Base-by-base conservation (phyloP, 2,888 invertebrate genomes). In the Lobophora halterata region DNA sequence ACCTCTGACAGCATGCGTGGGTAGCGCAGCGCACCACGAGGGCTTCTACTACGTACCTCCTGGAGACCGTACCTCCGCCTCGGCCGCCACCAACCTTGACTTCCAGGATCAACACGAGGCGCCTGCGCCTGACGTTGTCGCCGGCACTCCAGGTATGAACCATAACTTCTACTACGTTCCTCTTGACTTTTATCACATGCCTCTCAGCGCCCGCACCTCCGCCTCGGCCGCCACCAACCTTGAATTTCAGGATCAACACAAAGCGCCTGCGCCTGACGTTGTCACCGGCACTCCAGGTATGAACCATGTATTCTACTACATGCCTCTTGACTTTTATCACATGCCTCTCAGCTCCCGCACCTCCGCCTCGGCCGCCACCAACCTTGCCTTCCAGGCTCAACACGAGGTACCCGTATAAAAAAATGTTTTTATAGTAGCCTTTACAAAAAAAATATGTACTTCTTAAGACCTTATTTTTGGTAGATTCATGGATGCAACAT, bases 61-160 rank as follows among this genome's bases (percentile, higher is more conserved):
- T 0, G 89, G 89, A 1, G 92, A 91, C 32, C 83, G 92, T 6
- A 89, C 88, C 10, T 90, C 91, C 0, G 83, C 90, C 0, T 89
- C 90, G 0, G 89, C 91, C 47, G 71, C 77, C 3, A 91, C 91
- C 1, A 91, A 89, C 26, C 88, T 92, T 30, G 91, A 93, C 3
- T 89, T 93, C 1, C 80, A 79, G 9, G 83, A 86, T 18, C 80
- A 80, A 41, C 74, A 51, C 21, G 89, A 90, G 42, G 88, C 89
- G 10, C 89, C 90, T 2, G 92, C 93, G 0, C 95, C 95, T 0
- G 95, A 95, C 63, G 93, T 95, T 0, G 90, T 95, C 5, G 93
- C 93, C 26, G 95, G 93, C 1, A 93, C 93, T 0, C 93, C 93
- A 46, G 89, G 89, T 70, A 67, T 45, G 35, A n/a, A 85, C 52